A percentile compares a stretch with the other conserved stretches of the same genome.
Evolutionary conservation across 2,113 vertebrate genomes (phyloP).

Genomic region (Shinisaurus crocodilurus): DNA sequence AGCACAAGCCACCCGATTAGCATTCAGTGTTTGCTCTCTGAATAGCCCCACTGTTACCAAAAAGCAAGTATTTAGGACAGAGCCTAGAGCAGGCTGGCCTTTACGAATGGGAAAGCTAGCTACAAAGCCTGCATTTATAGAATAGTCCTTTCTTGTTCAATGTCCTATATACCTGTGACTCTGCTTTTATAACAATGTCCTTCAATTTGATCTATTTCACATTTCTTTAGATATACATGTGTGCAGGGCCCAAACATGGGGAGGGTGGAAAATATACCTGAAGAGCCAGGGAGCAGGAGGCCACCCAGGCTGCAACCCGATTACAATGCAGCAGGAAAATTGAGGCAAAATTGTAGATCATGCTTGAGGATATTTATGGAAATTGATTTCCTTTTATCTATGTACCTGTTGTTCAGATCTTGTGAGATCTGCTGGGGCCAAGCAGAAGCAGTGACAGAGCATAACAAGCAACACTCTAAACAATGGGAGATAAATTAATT

Average conservation of each 20-base stretch:
- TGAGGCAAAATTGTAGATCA: not conserved
- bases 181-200: not conserved
- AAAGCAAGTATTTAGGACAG: not conserved
- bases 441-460: not conserved
- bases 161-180: not conserved
- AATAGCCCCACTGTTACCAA: not conserved
- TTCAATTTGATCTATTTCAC: not conserved
- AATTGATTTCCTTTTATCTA: not conserved
- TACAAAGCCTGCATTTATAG: constrained; percentile 3
- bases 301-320: not conserved
- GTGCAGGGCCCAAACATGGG: not conserved
- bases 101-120: constrained; percentile 10
- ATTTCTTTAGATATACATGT: not conserved
- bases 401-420: not conserved
- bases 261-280: not conserved
- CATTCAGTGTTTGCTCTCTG: not conserved
- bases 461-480: not conserved
- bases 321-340: not conserved
- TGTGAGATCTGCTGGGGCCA: not conserved
- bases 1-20: not conserved
- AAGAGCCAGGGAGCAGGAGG: not conserved
- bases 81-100: not conserved
- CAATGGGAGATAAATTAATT: too few relatives aligned
- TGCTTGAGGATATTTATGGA: not conserved
- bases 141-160: not conserved